These are phyloP conservation scores for Graphium colonna DNA, from an alignment of 2,888 invertebrate species.

Conservation along the genomic window DNA sequence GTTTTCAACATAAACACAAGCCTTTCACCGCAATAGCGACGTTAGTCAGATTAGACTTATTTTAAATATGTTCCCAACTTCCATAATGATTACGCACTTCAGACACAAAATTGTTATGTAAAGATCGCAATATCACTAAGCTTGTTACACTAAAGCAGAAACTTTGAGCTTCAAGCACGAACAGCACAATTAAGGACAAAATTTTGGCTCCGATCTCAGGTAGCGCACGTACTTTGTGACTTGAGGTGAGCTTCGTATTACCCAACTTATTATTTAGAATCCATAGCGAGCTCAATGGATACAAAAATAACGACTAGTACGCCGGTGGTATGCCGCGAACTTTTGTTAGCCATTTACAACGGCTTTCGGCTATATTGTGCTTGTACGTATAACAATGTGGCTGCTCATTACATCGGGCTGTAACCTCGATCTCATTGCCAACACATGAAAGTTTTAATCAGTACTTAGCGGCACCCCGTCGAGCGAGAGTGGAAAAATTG, in stretches of 20 bases:
- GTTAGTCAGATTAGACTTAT: background rate
- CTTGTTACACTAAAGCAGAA: background rate
- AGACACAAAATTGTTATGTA: background rate
- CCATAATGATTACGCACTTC: background rate
- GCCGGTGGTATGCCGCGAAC: constrained; percentile 1
- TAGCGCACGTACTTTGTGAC: constrained; percentile 4
- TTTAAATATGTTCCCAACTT: background rate
- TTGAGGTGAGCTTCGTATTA: constrained; percentile 16
- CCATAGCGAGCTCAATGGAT: background rate
- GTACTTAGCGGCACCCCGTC: constrained; percentile 51
- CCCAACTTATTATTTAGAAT: background rate
- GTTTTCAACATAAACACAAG: background rate
- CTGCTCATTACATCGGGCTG: constrained; percentile 30
- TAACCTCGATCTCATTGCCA: constrained; percentile 45
- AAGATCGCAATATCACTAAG: background rate
- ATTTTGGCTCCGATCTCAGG: background rate
- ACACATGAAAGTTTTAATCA: constrained; percentile 63
- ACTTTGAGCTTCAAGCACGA: background rate
- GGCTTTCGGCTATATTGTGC: constrained; percentile 17
- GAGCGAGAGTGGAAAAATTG: constrained; percentile 40
- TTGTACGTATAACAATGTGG: constrained; percentile 32
- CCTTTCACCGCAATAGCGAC: background rate
- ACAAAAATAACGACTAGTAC: background rate
- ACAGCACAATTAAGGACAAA: background rate
- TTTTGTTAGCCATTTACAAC: constrained; percentile 30